phyloP scores from a whole-genome alignment of 2,797 vertebrate genomes.

The Coregonus suidteri region DNA sequence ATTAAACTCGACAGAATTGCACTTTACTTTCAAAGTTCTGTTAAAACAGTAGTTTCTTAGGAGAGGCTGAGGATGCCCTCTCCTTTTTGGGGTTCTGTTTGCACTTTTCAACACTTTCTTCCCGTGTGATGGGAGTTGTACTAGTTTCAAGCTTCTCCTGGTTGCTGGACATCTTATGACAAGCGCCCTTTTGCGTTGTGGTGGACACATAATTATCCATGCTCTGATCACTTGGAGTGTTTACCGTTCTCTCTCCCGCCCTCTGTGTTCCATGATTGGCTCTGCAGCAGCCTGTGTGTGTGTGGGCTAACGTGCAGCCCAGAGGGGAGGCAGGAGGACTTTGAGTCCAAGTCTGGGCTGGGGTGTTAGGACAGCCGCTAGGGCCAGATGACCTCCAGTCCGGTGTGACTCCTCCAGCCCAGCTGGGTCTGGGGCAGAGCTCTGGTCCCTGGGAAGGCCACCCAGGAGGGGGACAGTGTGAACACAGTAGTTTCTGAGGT shows the following conservation, averaged over 20 bases:
- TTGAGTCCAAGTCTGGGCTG: slow-evolving; percentile 30
- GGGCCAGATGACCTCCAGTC: slow-evolving; percentile 47
- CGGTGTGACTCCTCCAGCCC: slow-evolving; percentile 41
- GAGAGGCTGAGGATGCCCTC: slow-evolving; percentile 61
- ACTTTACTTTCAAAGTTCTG: slow-evolving; percentile 77
- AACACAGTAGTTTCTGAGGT: slow-evolving; percentile 74
- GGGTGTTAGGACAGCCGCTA: slow-evolving; percentile 40
- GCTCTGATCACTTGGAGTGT: slow-evolving; percentile 23
- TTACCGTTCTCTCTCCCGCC: slow-evolving; percentile 21
- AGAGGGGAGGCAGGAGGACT: neutral
- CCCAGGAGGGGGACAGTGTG: slow-evolving; percentile 60
- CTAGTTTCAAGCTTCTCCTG: slow-evolving; percentile 46
- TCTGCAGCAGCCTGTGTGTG: slow-evolving; percentile 53
- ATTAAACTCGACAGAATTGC: slow-evolving; percentile 82
- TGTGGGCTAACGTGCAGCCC: slow-evolving; percentile 24
- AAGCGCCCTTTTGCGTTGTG: slow-evolving; percentile 45
- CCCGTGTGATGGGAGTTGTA: slow-evolving; percentile 40
- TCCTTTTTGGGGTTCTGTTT: slow-evolving; percentile 62
- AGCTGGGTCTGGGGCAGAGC: slow-evolving; percentile 15
- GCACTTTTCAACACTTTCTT: slow-evolving; percentile 60
- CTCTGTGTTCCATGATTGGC: slow-evolving; percentile 27
- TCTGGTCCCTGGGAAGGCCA: slow-evolving; percentile 38
- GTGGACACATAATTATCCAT: slow-evolving; percentile 42
- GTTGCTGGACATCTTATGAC: slow-evolving; percentile 57
- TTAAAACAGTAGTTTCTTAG: slow-evolving; percentile 74